Base-by-base conservation (phyloP, 2,888 invertebrate species). In the Bellardia bayeri region DNA sequence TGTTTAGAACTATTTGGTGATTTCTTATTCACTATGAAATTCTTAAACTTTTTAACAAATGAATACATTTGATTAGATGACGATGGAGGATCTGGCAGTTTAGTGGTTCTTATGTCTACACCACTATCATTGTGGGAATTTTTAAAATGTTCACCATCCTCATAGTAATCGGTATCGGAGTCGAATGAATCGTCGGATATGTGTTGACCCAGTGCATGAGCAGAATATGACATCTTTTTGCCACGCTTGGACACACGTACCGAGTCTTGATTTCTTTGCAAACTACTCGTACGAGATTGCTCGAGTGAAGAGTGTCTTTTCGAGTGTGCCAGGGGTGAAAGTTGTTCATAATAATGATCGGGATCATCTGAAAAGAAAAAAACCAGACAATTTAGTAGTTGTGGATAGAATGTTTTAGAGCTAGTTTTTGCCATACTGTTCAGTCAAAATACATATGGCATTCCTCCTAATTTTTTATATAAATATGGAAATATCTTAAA, bases 301-400 rank as follows among this genome's bases (percentile, higher is more conserved):
- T 90, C 75, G 49, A 90, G 84, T n/a, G 90, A 88, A 9, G 91
- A 90, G 76, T 92, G 91, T 0, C 92, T 90, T 61, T 92, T 91
- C 82, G 91, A 91, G 51, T 85, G 79, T 8, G 91, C 90, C 80
- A 91, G 72, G 0, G 93, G 94, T 88, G 94, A 94, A 89, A 96
- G 93, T 40, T 95, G 95, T 94, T 96, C 96, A 93, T 96, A 96
- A 90, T 95, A 94, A 92, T 96, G 96, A 87, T 96, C 96, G 2
- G 95, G 95, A 93, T 96, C 96, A 91, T 96, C 96, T 96, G 94
- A 14, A 93, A 92, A 82, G 78, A 51, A 8, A 37, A 37, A 37
- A 5, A 51, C 0, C 4, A n/a, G 23, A 23, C 23, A 23, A 23
- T 23, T 23, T 23, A 23, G 23, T 23, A 23, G 23, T 23, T 23